phyloP scores from a whole-genome alignment of 2,888 invertebrate genomes.

The Bugulina stolonifera region DNA sequence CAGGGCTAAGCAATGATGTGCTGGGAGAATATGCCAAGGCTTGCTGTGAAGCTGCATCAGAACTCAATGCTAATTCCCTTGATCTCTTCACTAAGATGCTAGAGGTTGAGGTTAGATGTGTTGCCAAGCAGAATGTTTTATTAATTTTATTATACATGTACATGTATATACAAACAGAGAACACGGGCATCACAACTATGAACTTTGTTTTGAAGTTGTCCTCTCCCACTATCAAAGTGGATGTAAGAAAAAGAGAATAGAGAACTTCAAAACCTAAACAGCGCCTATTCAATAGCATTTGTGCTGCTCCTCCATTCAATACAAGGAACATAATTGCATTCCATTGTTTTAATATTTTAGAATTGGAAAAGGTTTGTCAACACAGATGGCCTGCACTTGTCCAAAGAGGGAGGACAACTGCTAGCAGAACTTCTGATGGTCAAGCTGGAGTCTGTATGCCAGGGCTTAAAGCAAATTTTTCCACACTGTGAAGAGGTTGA shows the following conservation, averaged over 20 bases:
- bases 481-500: background rate
- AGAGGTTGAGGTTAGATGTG: background rate
- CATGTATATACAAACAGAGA: no score
- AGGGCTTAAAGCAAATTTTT: background rate
- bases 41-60: background rate
- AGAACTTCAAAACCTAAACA: no score
- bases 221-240: no score
- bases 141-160: no score
- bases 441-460: background rate
- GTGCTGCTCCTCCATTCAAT: no score
- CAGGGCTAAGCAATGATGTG: background rate
- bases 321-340: no score
- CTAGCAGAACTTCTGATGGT: background rate
- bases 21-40: background rate
- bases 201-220: no score
- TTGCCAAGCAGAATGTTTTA: no score
- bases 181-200: no score
- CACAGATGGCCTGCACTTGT: slow-evolving; percentile 5
- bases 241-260: no score
- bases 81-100: background rate
- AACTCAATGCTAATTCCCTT: background rate
- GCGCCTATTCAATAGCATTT: no score
- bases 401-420: background rate
- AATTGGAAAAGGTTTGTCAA: slow-evolving; percentile 9
- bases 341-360: background rate